Conservation (phyloP, 2,113 vertebrate genomes). For the Apistogramma diplotaenia region DNA sequence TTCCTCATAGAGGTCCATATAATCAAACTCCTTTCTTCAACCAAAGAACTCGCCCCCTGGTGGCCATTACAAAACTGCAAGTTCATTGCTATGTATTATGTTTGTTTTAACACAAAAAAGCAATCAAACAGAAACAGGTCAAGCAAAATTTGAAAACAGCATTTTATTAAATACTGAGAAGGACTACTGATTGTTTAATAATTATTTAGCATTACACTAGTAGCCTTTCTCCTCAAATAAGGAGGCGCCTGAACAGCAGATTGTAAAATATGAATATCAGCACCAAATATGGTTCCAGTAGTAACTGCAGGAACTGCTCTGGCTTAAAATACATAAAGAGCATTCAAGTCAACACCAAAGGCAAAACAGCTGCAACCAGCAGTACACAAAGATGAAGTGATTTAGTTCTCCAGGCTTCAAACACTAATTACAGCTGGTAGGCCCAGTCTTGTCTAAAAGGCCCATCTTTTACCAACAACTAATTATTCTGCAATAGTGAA, state of each 20-base stretch:
- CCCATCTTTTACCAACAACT: neutral
- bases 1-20: neutral
- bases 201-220: neutral
- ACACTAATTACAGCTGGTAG: slow-evolving; percentile 4
- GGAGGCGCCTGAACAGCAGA: neutral
- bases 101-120: neutral
- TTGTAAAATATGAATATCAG: too few relatives aligned
- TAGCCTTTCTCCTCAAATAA: neutral
- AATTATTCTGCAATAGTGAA: slow-evolving; percentile 54
- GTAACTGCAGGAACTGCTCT: neutral
- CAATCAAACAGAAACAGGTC: neutral
- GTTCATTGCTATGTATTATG: neutral
- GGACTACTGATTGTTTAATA: neutral
- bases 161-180: neutral
- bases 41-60: neutral
- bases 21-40: neutral
- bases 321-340: neutral
- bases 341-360: neutral
- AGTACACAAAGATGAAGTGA: neutral
- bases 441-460: slow-evolving; percentile 25
- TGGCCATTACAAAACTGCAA: neutral
- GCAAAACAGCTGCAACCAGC: neutral
- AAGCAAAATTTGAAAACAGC: neutral
- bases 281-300: too few relatives aligned
- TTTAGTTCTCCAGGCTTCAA: neutral